A percentile compares a stretch with the other conserved stretches of the same genome.
Conservation (phyloP, 1,140 invertebrate genomes). For the Monomorium pharaonis region DNA sequence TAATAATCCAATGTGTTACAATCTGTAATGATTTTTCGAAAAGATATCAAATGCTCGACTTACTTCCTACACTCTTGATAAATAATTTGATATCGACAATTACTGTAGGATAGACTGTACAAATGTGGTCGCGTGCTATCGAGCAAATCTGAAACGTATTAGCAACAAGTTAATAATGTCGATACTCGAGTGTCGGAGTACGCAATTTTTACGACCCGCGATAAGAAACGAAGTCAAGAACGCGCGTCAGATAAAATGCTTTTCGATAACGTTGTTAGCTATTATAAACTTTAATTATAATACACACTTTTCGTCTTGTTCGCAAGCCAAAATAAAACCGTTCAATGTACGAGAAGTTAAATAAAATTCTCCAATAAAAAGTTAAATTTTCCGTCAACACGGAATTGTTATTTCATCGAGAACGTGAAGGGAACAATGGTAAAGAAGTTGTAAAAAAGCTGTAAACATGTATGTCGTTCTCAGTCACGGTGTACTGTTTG, state of each 20-base stretch:
- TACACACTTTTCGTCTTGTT: background rate
- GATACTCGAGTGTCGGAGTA: background rate
- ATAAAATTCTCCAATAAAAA: background rate
- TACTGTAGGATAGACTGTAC: background rate
- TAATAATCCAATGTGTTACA: too few relatives aligned
- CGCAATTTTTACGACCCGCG: slow-evolving; percentile 41
- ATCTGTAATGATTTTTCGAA: too few relatives aligned
- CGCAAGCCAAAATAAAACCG: background rate
- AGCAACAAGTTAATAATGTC: slow-evolving; percentile 41
- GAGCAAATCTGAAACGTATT: slow-evolving; percentile 26
- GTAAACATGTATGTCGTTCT: slow-evolving; percentile 12
- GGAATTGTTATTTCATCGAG: background rate
- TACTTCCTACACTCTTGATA: background rate
- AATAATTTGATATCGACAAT: background rate
- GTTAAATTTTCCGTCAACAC: background rate
- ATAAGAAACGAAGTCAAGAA: slow-evolving; percentile 60
- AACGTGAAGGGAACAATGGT: background rate
- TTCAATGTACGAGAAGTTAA: background rate
- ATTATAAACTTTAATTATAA: slow-evolving; percentile 5
- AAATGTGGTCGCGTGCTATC: background rate
- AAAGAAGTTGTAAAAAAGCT: background rate
- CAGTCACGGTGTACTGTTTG: slow-evolving; percentile 51
- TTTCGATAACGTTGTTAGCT: slow-evolving; percentile 49
- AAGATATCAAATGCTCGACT: too few relatives aligned
- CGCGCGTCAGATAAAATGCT: slow-evolving; percentile 23